A percentile compares a stretch with the other conserved stretches of the same genome.
Evolutionary conservation across 2,888 invertebrate species (phyloP).

Genomic region (Apocheima hispidaria): DNA sequence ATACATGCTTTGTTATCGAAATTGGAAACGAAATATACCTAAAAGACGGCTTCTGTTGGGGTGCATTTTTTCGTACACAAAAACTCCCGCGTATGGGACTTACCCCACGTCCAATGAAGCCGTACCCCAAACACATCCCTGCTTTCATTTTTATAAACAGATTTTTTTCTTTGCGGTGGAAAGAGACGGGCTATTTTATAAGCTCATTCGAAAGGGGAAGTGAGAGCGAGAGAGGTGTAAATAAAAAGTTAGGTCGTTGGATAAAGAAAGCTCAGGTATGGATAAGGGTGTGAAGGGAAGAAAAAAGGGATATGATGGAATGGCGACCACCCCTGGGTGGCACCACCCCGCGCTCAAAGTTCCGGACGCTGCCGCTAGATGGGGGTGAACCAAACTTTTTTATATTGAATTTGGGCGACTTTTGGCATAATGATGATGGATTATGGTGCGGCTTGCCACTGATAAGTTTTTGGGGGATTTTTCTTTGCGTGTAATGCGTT

Average conservation of each 20-base stretch:
- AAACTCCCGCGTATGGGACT: slow-evolving; percentile 82
- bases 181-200: slow-evolving; percentile 55
- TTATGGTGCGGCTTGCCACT: slow-evolving; percentile 78
- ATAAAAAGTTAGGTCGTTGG: slow-evolving; percentile 81
- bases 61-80: slow-evolving; percentile 81
- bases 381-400: slow-evolving; percentile 76
- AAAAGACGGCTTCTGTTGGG: slow-evolving; percentile 74
- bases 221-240: slow-evolving; percentile 70
- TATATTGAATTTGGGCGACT: slow-evolving; percentile 84
- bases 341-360: slow-evolving; percentile 62
- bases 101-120: slow-evolving; percentile 68
- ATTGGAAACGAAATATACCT: slow-evolving; percentile 82
- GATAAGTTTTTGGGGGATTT: slow-evolving; percentile 80
- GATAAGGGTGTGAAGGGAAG: slow-evolving; percentile 84
- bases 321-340: slow-evolving; percentile 70
- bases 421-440: slow-evolving; percentile 85
- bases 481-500: slow-evolving; percentile 77
- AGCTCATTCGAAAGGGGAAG: slow-evolving; percentile 37
- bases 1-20: slow-evolving; percentile 84
- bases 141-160: slow-evolving; percentile 81
- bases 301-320: slow-evolving; percentile 84
- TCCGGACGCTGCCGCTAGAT: slow-evolving; percentile 77
- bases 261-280: slow-evolving; percentile 86
- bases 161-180: slow-evolving; percentile 80
- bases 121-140: slow-evolving; percentile 73